phyloP scores from a whole-genome alignment of 1,140 invertebrate species.

The Triops cancriformis region DNA sequence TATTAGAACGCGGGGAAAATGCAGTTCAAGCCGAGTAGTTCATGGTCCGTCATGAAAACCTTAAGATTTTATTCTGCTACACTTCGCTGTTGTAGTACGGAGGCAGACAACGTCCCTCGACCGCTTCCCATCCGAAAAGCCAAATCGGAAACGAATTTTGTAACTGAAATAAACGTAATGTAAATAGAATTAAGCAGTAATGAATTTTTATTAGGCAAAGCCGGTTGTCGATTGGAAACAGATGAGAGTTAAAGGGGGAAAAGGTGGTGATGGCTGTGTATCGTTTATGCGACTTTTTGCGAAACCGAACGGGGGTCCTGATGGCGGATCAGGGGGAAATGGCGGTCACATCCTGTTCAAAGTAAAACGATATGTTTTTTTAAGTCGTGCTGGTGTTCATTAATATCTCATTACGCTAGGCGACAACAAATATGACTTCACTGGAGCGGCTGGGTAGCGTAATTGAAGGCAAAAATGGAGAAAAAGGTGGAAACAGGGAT shows the following conservation, averaged over 20 bases:
- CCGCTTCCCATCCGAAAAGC: slow-evolving; percentile 15
- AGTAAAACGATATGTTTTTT: slow-evolving; percentile 41
- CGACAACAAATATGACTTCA: slow-evolving; percentile 57
- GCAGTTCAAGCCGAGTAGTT: background rate
- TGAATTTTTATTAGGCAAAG: slow-evolving; percentile 22
- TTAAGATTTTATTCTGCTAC: background rate
- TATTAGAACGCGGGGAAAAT: background rate
- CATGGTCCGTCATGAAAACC: background rate
- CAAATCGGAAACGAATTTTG: slow-evolving; percentile 17
- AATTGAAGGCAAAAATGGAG: slow-evolving; percentile 57
- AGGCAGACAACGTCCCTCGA: background rate
- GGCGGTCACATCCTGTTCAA: slow-evolving; percentile 93
- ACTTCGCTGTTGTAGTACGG: background rate
- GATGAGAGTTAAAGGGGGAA: slow-evolving; percentile 58
- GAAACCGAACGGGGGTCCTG: slow-evolving; percentile 83
- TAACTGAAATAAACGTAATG: background rate
- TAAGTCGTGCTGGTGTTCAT: background rate
- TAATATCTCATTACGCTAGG: slow-evolving; percentile 40
- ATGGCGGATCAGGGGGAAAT: slow-evolving; percentile 93
- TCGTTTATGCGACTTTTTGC: slow-evolving; percentile 68
- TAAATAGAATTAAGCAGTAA: background rate
- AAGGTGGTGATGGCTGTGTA: slow-evolving; percentile 84
- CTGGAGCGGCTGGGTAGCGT: slow-evolving; percentile 56
- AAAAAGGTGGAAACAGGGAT: slow-evolving; percentile 61
- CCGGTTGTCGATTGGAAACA: slow-evolving; percentile 41